A percentile compares a stretch with the other conserved stretches of the same genome.
phyloP scores from a whole-genome alignment of 2,113 vertebrate genomes.

The Gymnogyps californianus region DNA sequence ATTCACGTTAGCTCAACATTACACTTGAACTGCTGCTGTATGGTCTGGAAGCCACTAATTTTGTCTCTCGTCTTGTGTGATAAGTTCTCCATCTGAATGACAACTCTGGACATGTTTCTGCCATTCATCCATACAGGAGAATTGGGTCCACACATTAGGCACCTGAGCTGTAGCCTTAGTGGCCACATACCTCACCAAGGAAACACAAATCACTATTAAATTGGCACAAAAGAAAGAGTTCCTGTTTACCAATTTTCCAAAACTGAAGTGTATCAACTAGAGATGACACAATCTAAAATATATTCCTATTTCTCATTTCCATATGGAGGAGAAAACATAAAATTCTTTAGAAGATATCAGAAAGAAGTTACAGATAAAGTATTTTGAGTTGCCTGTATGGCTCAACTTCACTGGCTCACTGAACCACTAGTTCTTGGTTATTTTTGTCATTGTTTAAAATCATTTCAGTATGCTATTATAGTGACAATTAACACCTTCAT shows the following conservation, averaged over 20 bases:
- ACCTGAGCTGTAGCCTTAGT: neutral
- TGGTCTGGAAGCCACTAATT: neutral
- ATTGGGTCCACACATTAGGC: rapidly evolving
- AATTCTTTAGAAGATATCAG: neutral
- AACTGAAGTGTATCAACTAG: neutral
- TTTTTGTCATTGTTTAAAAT: neutral
- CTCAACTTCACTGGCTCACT: rapidly evolving
- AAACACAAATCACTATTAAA: neutral
- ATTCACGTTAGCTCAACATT: rapidly evolving
- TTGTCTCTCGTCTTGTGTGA: neutral
- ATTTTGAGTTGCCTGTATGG: neutral
- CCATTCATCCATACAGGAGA: neutral
- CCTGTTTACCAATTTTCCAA: neutral
- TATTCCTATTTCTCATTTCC: neutral
- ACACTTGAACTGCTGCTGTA: neutral
- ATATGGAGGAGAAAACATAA: neutral
- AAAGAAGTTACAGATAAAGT: neutral
- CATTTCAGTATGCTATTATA: neutral
- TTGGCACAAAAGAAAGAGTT: neutral
- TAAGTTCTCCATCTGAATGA: neutral
- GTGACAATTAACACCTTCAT: neutral
- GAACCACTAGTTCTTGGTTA: neutral
- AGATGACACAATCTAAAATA: neutral
- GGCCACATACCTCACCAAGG: neutral
- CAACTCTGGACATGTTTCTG: neutral